Evolutionary conservation across 2,888 invertebrate species (phyloP), one percentile per base, ranked within the genome.

Genomic region (Neoaliturus tenellus): DNA sequence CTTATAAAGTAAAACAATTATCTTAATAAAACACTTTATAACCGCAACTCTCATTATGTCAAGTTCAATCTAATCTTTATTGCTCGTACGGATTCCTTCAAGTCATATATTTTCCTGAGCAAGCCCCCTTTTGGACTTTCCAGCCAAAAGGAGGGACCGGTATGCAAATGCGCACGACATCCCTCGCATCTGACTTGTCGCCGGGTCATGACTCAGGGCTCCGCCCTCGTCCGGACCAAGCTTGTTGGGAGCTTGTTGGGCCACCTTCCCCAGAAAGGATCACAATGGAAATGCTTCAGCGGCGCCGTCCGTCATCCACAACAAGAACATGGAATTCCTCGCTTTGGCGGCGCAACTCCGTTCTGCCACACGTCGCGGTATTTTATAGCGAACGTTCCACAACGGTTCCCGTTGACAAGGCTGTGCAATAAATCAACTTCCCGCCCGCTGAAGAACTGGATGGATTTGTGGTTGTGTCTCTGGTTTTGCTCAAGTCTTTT

Each of bases 211-310:
- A 62, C 62, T 62, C 62, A 62, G 62, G 62, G 14, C 62, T 62
- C 4, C 62, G 62, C 62, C 62, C 55, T 20, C 20, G 6, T 4
- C 6, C 35, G 35, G 23, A 4, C 62, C 28, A 62, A 62, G 62
- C 62, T 31, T 62, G 62, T 55, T 25, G 12, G 20, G 55, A 25
- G 6, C 14, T 48, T 48, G 48, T 62, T 31, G 8, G 31, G 62
- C 28, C 62, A 62, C 62, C 62, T 62, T 55, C 55, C 62, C 62
- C 62, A 25, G 28, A 28, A 62, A 62, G 62, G 62, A 62, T 62
- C 62, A 62, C 62, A 62, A 62, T 62, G 28, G 62, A 62, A 55
- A 55, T 55, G 12, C 25, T 12, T 62, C 62, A 8, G 20, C 31
- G 62, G 8, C 62, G 14, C 23, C 51, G 23, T 51, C 51, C 28